Evolutionary conservation across 2,797 vertebrate genomes (phyloP), one percentile per base, ranked within the genome.

Genomic region (Vespertilio murinus): DNA sequence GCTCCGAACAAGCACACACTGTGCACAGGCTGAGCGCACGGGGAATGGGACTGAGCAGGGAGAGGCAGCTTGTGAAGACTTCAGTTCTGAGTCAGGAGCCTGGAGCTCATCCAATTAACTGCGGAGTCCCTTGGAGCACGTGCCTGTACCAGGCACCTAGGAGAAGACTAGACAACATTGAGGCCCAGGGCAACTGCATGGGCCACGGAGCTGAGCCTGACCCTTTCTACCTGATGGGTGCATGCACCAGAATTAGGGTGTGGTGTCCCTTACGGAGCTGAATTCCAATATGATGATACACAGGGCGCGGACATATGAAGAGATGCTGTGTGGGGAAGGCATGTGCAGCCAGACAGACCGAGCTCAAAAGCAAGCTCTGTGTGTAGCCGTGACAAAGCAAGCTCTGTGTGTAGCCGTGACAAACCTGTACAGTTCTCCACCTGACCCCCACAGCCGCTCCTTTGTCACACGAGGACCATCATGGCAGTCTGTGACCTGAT

Each of bases 271-370:
- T 13, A 11, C 23, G 35, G 47, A 47, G 28, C 0, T 17, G 6
- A 84, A 70, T 20, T 49, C 1, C 8, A 77, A n/a, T 12, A 45
- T 30, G n/a, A 54, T 22, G 5, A 6, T 6, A 71, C 16, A 35
- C 28, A 42, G 67, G 4, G 59, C 2, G 1, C 2, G 9, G 30
- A 0, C 25, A 10, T 16, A 2, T 42, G 2, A 77, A 52, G 17
- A 56, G 4, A 38, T 8, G 2, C 38, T 30, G 8, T 30, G 33
- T 3, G 3, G 5, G 64, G 8, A 75, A 94, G 2, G 7, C 7
- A 14, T 5, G 22, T 47, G 8, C 10, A 5, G 10, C 33, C 17
- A 35, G 20, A 20, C 0, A 59, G 11, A 47, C 9, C 2, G 13
- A 47, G 30, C 16, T 14, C 54, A 73, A 83, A 80, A 14, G 4